Base-by-base conservation (phyloP, 2,888 invertebrate genomes). In the Mythimna loreyi region DNA sequence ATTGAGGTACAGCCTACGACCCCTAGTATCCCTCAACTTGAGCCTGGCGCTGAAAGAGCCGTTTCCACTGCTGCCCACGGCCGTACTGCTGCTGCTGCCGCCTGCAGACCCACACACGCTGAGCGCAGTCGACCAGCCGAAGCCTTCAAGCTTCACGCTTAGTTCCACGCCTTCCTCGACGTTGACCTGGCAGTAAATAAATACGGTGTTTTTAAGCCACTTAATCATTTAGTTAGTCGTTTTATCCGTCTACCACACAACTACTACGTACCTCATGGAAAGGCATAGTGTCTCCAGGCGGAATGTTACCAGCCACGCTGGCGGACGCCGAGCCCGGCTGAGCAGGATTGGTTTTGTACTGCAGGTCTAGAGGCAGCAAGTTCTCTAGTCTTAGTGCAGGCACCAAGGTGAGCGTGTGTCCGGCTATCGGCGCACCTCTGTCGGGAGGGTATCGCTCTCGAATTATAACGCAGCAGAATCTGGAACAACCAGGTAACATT, bases 351-450 rank as follows among this genome's bases (percentile, higher is more conserved):
- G 88, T 87, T 81, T 96, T 96, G 86, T 97, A 98, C 65, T 97
- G 95, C 71, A 98, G 89, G 92, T 98, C 98, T 80, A 97, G 96
- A 0, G 99, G 99, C 62, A 99, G 96, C 72, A 99, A 96, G 96
- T 99, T 99, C 78, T 97, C 97, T 5, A 99, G 90, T 21, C 98
- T 96, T 23, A 99, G 96, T 0, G 99, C 98, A 33, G 99, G 98
- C 81, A 98, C 95, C 56, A 99, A 94, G 3, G 97, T 97, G 73
- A 99, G 97, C 21, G 97, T 97, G 92, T 99, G 99, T 0, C 98
- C 99, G 7, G 99, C 98, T 75, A 98, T 97, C 60, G 96, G 85
- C 23, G 91, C 85, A 11, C 97, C 97, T 47, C 93, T 88, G 79
- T 98, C 97, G 19, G 95, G 89, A 0, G 99, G 98, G 93, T 98